Percentiles rank a stretch among this genome's conserved stretches.
Conservation (phyloP, 2,113 vertebrate species). For the Cryptomyrus ogoouensis region DNA sequence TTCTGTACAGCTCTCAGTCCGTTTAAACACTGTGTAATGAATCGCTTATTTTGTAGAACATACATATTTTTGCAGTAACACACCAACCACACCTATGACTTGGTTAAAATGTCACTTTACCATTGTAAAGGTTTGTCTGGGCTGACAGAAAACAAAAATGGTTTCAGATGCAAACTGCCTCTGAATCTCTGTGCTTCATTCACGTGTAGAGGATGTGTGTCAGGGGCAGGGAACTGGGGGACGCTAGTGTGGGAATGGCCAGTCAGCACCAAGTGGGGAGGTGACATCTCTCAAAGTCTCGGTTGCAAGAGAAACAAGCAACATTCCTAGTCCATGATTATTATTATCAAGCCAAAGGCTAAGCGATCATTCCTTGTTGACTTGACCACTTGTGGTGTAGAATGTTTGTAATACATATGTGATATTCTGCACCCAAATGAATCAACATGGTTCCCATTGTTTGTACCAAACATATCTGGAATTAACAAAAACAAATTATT, state of each 20-base stretch:
- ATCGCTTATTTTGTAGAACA: background rate
- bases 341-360: background rate
- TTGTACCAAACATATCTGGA: conserved; percentile 3
- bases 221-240: background rate
- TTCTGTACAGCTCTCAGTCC: background rate
- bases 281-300: background rate
- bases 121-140: background rate
- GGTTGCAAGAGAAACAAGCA: background rate
- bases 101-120: background rate
- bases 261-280: background rate
- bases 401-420: background rate
- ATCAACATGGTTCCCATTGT: background rate
- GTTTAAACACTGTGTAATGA: background rate
- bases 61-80: background rate
- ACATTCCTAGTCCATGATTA: background rate
- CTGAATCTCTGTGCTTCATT: background rate
- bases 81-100: background rate
- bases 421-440: background rate
- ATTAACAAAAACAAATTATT: conserved; percentile 1
- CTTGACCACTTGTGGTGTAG: background rate
- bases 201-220: background rate
- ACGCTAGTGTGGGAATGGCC: background rate
- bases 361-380: background rate
- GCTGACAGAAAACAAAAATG: background rate
- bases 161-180: background rate